Base-by-base conservation (phyloP, 2,113 vertebrate genomes). In the Cebus imitator region DNA sequence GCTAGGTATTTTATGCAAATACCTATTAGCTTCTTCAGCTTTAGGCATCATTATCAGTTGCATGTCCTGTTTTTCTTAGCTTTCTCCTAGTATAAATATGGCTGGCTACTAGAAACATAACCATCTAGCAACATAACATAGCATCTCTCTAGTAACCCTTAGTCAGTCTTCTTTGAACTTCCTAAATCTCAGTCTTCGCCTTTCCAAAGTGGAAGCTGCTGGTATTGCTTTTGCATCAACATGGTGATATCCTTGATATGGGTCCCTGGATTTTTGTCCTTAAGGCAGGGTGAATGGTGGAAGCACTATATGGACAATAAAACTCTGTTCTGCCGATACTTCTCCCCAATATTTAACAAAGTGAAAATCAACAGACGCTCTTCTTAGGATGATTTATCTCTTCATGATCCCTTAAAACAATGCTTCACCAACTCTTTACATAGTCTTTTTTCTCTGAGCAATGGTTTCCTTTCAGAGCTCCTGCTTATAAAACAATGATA, bases 161-260 rank as follows among this genome's bases (percentile, higher is more conserved):
- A 3, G 7, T 45, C 12, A 40, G 20, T 92, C 55, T 94, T 58
- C 8, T 37, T 12, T 9, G 45, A 64, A 25, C 14, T 68, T 90
- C 13, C n/a, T 64, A 21, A 50, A 73, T 48, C 32, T 89, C 14
- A 37, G 37, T 1, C 27, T 70, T 58, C 6, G 30, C 12, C 16
- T 43, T 78, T 30, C 50, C 25, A 52, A 30, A 55, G 32, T 14
- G 6, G 18, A 27, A 83, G 35, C 35, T 45, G 45, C 40, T 25
- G 4, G 30, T 13, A 14, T 37, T 2, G 1, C 52, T 45, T 55
- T 16, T 30, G 35, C 6, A 40, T 52, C 78, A 72, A 58, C 13
- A 1, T 4, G 7, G 40, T 2, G 1, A 6, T 32, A 37, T 72
- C 5, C 1, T 0, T 8, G 0, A 0, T 79, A 10, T 61, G 6